Evolutionary conservation across 1,140 invertebrate genomes (phyloP), one percentile per base, ranked within the genome.

Genomic region (Meloidogyne hapla): DNA sequence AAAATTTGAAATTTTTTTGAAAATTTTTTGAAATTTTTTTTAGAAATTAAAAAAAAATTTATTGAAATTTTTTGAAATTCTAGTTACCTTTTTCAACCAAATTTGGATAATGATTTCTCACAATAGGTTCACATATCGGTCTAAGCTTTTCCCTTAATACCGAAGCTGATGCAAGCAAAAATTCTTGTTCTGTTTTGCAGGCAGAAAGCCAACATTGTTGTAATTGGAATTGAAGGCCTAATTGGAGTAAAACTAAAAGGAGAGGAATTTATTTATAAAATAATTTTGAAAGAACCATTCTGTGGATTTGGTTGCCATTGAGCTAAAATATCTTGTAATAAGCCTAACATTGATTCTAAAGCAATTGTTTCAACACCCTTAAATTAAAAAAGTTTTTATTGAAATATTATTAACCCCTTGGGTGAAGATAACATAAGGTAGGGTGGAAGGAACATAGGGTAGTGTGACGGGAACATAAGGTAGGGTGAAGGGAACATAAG

Each of bases 161-260:
- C 40, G 75, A 65, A 12, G 72, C 42, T 23, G 81, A 80, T n/a
- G 84, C 82, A 26, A 84, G 73, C 5, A 84, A 38, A 33, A 75
- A 73, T n/a, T 26, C 45, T 21, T 66, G 23, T 66, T 69, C 23
- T 0, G 77, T 23, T 28, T 70, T 76, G 21, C 66, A 66, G 1
- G 80, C 42, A 8, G 82, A 76, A 26, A 83, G 42, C 81, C 81
- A 83, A 56, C 81, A 69, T 63, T 83, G 71, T 66, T 76, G 71
- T 62, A 82, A 61, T 26, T 83, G 81, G 13, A 26, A 26, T 21
- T 73, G 73, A 12, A 78, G 80, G 1, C 80, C 83, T 64, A 83
- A 67, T 26, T 84, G 77, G 13, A 65, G 48, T 28, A 83, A 65
- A 28, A 84, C 80, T 82, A 61, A 74, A 74, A 56, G 42, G 40